Conservation (phyloP, 37 sponge, comb jelly and placozoan genomes). For the Bolinopsis microptera region DNA sequence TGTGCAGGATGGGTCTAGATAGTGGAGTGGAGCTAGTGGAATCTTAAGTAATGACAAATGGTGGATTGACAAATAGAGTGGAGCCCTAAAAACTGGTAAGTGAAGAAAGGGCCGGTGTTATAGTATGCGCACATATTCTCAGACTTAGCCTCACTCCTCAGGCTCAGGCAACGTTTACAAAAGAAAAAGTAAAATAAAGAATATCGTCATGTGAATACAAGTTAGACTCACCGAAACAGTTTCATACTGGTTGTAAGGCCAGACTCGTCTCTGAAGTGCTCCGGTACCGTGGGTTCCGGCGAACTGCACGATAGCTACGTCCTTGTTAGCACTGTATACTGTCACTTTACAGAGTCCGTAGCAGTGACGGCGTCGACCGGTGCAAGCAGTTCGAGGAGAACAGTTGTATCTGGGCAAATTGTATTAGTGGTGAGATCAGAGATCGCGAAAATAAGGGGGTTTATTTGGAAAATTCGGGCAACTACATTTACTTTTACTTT, state of each 20-base stretch:
- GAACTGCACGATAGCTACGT: slow-evolving; percentile 62
- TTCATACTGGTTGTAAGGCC: slow-evolving; percentile 59
- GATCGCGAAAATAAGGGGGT: not conserved
- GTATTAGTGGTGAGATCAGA: slow-evolving; percentile 72
- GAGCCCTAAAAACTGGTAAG: not conserved
- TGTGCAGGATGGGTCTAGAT: not conserved
- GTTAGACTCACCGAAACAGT: not conserved
- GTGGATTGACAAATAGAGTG: not conserved
- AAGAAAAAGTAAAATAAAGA: not conserved
- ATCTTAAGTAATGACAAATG: too few relatives aligned
- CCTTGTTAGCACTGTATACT: slow-evolving; percentile 59
- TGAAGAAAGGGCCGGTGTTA: not conserved
- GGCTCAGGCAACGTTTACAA: too few relatives aligned
- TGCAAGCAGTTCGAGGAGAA: slow-evolving; percentile 36
- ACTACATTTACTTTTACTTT: not conserved
- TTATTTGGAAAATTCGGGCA: not conserved
- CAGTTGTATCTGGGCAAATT: slow-evolving; percentile 56
- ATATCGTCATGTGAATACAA: too few relatives aligned
- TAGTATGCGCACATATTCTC: not conserved
- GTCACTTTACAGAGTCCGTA: slow-evolving; percentile 62
- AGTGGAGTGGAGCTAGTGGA: not conserved
- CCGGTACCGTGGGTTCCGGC: slow-evolving; percentile 51
- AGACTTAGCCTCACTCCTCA: too few relatives aligned
- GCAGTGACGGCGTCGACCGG: slow-evolving; percentile 39
- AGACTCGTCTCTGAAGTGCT: slow-evolving; percentile 53